Evolutionary conservation across 2,113 vertebrate genomes (phyloP).

Genomic region (Rutilus rutilus): DNA sequence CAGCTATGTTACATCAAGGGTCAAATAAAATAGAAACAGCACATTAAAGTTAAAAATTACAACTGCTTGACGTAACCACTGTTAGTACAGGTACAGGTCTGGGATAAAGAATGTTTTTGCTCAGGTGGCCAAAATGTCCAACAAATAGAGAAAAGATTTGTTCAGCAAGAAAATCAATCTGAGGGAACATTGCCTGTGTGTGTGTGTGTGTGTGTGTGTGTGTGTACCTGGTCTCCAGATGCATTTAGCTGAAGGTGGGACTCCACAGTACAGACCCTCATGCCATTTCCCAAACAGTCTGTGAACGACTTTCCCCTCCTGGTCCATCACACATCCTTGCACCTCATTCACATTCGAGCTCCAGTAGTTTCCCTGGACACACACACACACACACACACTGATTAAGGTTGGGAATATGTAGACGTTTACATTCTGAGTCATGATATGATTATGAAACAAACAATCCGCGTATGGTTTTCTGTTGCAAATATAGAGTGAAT

Average conservation of each 20-base stretch:
- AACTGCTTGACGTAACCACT: no score
- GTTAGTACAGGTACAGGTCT: no score
- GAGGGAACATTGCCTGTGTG: no score
- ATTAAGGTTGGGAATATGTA: not conserved
- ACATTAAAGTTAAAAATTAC: no score
- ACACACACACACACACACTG: not conserved
- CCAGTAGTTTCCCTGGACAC: constrained; percentile 93
- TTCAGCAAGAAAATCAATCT: no score
- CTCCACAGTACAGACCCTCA: constrained; percentile 93
- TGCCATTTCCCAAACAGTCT: constrained; percentile 99
- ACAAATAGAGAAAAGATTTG: no score
- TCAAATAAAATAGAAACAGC: no score
- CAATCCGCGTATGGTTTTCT: not conserved
- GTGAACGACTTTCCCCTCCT: constrained; percentile 95
- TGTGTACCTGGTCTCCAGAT: constrained; percentile 93
- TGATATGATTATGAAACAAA: not conserved
- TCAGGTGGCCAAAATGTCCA: no score
- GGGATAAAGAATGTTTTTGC: no score
- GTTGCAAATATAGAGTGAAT: not conserved
- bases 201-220: no score
- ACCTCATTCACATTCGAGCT: constrained; percentile 97
- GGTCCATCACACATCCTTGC: constrained; percentile 95
- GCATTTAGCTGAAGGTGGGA: constrained; percentile 95
- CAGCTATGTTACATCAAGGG: no score
- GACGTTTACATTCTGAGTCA: not conserved